Percentiles rank a stretch among this genome's conserved stretches.
Evolutionary conservation across 2,797 vertebrate species (phyloP).

Genomic region (Nannoperca obscura): DNA sequence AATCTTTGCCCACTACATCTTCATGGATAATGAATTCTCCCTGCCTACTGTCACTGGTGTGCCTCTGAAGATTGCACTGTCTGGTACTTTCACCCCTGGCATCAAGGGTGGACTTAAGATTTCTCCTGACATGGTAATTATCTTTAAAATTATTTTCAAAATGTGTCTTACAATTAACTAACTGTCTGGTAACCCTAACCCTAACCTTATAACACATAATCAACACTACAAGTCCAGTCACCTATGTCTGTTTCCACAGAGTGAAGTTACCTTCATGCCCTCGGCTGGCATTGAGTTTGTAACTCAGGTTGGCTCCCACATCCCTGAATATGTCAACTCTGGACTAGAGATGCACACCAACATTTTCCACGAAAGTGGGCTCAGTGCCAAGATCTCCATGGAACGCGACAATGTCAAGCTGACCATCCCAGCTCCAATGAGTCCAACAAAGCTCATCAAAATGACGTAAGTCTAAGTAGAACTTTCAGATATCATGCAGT

Average conservation of each 20-base stretch:
- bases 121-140: slow-evolving; percentile 80
- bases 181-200: neutral
- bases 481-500: neutral
- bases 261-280: slow-evolving; percentile 87
- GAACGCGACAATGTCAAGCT: slow-evolving; percentile 76
- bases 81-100: slow-evolving; percentile 92
- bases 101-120: slow-evolving; percentile 87
- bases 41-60: slow-evolving; percentile 92
- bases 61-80: slow-evolving; percentile 90
- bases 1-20: slow-evolving; percentile 95
- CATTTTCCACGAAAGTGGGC: slow-evolving; percentile 91
- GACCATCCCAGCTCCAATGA: slow-evolving; percentile 87
- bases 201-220: slow-evolving; percentile 4
- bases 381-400: slow-evolving; percentile 86
- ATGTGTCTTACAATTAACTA: neutral
- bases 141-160: neutral
- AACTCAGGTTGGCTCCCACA: slow-evolving; percentile 87
- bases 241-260: slow-evolving; percentile 63
- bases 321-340: slow-evolving; percentile 90
- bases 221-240: neutral
- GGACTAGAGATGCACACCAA: slow-evolving; percentile 92
- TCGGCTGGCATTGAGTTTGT: slow-evolving; percentile 91
- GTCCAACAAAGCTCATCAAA: slow-evolving; percentile 88
- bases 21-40: slow-evolving; percentile 96
- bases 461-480: slow-evolving; percentile 83